A percentile compares a stretch with the other conserved stretches of the same genome.
Evolutionary conservation across 2,797 vertebrate species (phyloP).

Genomic region (Ceryle rudis): DNA sequence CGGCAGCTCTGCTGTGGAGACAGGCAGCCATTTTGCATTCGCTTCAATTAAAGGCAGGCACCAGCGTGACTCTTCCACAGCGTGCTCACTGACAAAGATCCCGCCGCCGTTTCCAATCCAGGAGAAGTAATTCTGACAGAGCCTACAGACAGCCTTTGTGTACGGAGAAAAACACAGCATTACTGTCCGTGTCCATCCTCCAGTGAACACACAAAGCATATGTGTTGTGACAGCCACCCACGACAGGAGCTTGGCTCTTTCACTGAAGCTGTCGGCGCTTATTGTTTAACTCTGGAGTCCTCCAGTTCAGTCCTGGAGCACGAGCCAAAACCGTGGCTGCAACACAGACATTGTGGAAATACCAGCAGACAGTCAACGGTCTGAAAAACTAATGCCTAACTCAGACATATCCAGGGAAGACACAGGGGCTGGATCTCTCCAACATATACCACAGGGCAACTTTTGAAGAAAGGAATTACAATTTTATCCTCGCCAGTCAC

Average conservation of each 20-base stretch:
- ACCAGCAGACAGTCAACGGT: background rate
- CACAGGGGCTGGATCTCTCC: background rate
- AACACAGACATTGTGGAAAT: background rate
- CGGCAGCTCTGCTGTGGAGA: background rate
- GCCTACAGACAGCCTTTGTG: background rate
- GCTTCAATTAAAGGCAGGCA: background rate
- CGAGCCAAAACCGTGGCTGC: background rate
- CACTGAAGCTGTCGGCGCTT: background rate
- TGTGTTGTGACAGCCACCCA: conserved; percentile 12
- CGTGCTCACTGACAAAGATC: background rate
- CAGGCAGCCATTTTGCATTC: background rate
- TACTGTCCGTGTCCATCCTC: background rate
- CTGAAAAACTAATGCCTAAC: background rate
- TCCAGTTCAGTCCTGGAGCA: background rate
- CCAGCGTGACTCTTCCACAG: background rate
- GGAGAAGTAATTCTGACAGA: background rate
- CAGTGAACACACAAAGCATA: background rate
- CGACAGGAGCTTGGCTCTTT: background rate
- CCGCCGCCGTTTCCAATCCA: rapidly evolving
- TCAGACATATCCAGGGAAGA: background rate
- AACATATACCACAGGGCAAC: background rate
- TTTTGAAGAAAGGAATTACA: background rate
- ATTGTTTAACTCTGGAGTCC: background rate
- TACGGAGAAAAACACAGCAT: background rate
- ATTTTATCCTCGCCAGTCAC: background rate